Percentiles rank a stretch among this genome's conserved stretches.
Conservation (phyloP, 1,140 invertebrate genomes). For the Phymastichus coffea region DNA sequence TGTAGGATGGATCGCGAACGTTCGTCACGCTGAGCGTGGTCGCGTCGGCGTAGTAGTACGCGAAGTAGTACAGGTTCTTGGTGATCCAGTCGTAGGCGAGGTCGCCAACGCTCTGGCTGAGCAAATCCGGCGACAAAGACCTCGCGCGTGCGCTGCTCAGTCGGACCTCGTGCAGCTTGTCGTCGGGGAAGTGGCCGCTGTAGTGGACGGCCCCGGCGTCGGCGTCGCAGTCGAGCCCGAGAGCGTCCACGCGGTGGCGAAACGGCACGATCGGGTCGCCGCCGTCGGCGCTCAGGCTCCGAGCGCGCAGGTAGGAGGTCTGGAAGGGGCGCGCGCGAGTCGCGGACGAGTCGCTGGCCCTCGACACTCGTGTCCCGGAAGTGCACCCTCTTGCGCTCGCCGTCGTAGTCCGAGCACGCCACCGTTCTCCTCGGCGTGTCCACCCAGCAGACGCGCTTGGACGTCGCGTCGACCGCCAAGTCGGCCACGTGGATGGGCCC, state of each 20-base stretch:
- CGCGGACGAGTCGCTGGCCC: too few relatives aligned
- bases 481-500: neutral
- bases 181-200: neutral
- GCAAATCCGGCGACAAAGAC: neutral
- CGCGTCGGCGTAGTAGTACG: neutral
- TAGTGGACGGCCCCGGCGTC: neutral
- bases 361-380: neutral
- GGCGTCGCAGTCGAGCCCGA: neutral
- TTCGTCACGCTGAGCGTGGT: slow-evolving; percentile 5
- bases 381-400: neutral
- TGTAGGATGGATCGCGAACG: neutral
- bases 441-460: slow-evolving; percentile 7
- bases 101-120: neutral
- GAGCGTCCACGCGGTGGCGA: neutral
- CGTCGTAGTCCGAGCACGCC: neutral
- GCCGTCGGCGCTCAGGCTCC: neutral
- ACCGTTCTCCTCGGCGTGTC: neutral
- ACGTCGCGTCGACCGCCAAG: neutral
- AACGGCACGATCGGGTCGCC: slow-evolving; percentile 1
- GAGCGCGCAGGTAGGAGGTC: neutral
- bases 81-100: slow-evolving; percentile 9
- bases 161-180: neutral
- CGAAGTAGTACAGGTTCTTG: slow-evolving; percentile 15
- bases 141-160: neutral
- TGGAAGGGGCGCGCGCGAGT: too few relatives aligned